A percentile compares a stretch with the other conserved stretches of the same genome.
Conservation (phyloP, 2,797 vertebrate genomes). For the Yasuhikotakia modesta region DNA sequence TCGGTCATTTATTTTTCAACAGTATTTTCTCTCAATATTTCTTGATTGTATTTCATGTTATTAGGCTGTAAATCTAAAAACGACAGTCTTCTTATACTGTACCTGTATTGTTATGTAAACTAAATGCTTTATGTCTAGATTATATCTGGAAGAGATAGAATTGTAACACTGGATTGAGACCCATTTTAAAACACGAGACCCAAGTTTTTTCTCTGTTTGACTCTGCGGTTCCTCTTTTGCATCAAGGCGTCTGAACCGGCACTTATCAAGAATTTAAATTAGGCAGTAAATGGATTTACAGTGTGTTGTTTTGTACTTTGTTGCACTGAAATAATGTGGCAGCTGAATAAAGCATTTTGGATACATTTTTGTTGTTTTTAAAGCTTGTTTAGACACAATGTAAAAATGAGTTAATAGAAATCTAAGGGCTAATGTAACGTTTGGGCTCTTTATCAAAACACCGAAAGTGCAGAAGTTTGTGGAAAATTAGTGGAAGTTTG, state of each 20-base stretch:
- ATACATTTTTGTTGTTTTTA: neutral
- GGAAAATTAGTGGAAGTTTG: too few relatives aligned
- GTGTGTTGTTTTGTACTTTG: slow-evolving; percentile 37
- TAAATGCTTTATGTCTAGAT: neutral
- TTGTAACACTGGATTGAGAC: slow-evolving; percentile 6
- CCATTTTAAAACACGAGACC: neutral
- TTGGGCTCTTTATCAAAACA: too few relatives aligned
- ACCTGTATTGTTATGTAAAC: neutral
- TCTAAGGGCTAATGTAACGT: too few relatives aligned
- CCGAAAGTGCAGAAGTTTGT: too few relatives aligned
- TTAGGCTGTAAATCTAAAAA: slow-evolving; percentile 5
- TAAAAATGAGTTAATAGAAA: too few relatives aligned
- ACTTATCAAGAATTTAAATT: slow-evolving; percentile 8
- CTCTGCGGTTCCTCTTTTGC: neutral
- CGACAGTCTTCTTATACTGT: neutral
- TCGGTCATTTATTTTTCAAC: neutral
- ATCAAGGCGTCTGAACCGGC: slow-evolving; percentile 8
- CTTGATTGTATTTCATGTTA: neutral
- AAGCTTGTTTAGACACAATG: neutral
- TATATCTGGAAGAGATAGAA: neutral
- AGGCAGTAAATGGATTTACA: neutral
- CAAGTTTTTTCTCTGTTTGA: slow-evolving; percentile 10
- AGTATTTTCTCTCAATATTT: slow-evolving; percentile 8
- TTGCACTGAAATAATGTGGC: slow-evolving; percentile 49
- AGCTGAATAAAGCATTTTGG: slow-evolving; percentile 56